Evolutionary conservation across 2,113 vertebrate genomes (phyloP), one percentile per base, ranked within the genome.

Genomic region (Onychostruthus taczanowskii): DNA sequence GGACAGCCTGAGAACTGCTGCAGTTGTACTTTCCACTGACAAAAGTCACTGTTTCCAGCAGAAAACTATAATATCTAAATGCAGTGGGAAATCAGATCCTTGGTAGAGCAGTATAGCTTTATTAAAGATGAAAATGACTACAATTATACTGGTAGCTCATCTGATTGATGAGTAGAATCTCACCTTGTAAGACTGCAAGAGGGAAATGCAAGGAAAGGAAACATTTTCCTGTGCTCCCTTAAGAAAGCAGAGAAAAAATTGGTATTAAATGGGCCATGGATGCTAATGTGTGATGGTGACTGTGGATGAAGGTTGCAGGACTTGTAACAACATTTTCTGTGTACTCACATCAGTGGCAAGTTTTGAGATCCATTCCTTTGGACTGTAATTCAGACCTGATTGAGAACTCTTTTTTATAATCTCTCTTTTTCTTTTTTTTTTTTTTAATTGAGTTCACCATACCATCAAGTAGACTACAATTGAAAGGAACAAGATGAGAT

Each of bases 151-250:
- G 39, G 47, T 3, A 87, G 35, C 12, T 66, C 18, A 50, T 47
- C 33, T 74, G 55, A 74, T 10, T 80, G 28, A 68, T 59, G 21
- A 89, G 30, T 5, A 77, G 52, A 88, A 12, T 62, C 20, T 86
- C 35, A 91, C 11, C 30, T 59, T 78, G 50, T 14, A 77, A 84
- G 59, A 78, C 0, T 58, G 59, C 26, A 63, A 52, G 44, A 80
- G 6, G 4, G 5, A 2, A 63, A 22, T 63, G 30, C 24, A 80
- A 92, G n/a, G 9, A 66, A 78, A 4, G 3, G 24, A 62, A 37
- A 5, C 0, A 0, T 85, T 78, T 82, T 87, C 16, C 21, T 26
- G 3, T 0, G 0, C 3, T 73, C 9, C 6, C 35, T 61, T 79
- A 61, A 74, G 21, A 87, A 84, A 30, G 5, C 3, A 62, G 6